Conservation (phyloP, 2,888 invertebrate genomes). For the Cephus rjabovi region DNA sequence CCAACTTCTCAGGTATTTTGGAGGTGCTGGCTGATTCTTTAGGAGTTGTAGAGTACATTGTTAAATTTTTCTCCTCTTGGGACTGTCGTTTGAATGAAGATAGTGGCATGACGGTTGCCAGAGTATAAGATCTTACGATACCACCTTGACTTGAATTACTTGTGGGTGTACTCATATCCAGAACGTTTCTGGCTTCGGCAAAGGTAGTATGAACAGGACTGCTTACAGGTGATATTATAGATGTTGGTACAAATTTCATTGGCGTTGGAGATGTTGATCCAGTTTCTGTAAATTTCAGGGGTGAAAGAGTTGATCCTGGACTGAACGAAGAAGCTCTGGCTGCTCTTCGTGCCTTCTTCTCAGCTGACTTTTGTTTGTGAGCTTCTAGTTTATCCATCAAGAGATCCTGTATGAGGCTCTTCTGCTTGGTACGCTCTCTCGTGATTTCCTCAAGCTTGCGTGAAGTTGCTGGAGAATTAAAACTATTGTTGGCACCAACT, state of each 20-base stretch:
- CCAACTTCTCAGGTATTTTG: constrained; percentile 2
- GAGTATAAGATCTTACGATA: not conserved
- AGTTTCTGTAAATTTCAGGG: constrained; percentile 19
- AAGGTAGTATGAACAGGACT: constrained; percentile 50
- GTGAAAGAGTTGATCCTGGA: constrained; percentile 38
- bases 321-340: constrained; percentile 69
- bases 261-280: constrained; percentile 22
- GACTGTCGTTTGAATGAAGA: not conserved
- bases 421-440: constrained; percentile 84
- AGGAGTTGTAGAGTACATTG: not conserved
- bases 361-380: constrained; percentile 74
- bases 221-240: constrained; percentile 38
- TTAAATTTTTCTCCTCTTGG: not conserved
- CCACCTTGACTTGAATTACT: not conserved
- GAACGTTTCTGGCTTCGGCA: constrained; percentile 44
- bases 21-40: not conserved
- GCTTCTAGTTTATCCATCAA: constrained; percentile 83
- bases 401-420: constrained; percentile 84
- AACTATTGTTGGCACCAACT: constrained; percentile 59
- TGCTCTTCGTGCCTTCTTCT: constrained; percentile 72
- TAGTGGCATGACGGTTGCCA: not conserved
- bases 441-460: constrained; percentile 82
- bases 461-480: constrained; percentile 70
- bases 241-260: constrained; percentile 45
- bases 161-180: constrained; percentile 30